Evolutionary conservation across 2,888 invertebrate species (phyloP).

Genomic region (Synergus itoensis): DNA sequence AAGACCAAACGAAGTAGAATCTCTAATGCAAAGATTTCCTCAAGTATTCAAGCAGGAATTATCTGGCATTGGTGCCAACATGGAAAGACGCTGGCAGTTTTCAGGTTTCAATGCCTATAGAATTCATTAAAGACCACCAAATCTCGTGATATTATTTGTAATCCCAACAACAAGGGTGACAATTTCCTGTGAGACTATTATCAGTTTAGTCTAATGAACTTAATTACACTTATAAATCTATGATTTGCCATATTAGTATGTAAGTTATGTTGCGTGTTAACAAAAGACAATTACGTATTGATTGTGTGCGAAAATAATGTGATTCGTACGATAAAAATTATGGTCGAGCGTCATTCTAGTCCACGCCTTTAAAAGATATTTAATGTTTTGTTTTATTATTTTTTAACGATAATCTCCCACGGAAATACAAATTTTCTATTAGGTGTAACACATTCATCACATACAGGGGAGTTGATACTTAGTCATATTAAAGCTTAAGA

Average conservation of each 20-base stretch:
- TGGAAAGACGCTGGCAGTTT: conserved; percentile 93
- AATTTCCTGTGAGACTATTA: neutral
- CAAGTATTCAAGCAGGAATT: conserved; percentile 89
- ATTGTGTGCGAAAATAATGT: neutral
- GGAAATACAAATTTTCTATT: neutral
- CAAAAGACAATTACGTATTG: neutral
- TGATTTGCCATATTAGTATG: conserved; percentile 32
- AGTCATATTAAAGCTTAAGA: conserved; percentile 1
- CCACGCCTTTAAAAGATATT: neutral
- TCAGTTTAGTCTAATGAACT: neutral
- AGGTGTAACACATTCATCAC: neutral
- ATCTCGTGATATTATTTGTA: neutral
- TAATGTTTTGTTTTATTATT: neutral
- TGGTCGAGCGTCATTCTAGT: conserved; percentile 30
- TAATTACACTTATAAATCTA: neutral
- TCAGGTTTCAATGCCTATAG: conserved; percentile 82
- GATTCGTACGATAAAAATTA: conserved; percentile 10
- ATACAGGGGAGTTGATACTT: neutral
- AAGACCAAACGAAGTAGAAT: conserved; percentile 87
- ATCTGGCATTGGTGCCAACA: conserved; percentile 90
- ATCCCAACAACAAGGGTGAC: neutral
- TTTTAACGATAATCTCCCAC: neutral
- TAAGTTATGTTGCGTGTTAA: neutral
- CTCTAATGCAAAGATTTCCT: conserved; percentile 87
- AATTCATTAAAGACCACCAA: conserved; percentile 62